Evolutionary conservation across 2,797 vertebrate species (phyloP).

Genomic region (Percopsis omiscomaycus): DNA sequence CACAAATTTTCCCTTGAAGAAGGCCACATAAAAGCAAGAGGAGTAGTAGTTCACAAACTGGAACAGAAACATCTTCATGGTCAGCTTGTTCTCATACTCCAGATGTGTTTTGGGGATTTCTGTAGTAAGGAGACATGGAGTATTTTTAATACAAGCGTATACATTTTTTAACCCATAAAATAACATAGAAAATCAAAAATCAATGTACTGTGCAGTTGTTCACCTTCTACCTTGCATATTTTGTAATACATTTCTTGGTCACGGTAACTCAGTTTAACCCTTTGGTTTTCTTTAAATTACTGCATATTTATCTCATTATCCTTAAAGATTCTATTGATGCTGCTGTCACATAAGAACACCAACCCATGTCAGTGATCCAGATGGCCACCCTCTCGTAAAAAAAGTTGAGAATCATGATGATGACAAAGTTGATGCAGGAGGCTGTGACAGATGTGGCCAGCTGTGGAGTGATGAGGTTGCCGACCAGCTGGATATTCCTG

Average conservation of each 20-base stretch:
- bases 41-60: conserved; percentile 99
- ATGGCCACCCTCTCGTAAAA: conserved; percentile 92
- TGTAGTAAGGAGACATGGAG: conserved; percentile 52
- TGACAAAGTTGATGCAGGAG: conserved; percentile 93
- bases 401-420: conserved; percentile 97
- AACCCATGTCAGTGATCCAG: conserved; percentile 98
- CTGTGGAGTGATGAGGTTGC: conserved; percentile 88
- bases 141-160: background rate
- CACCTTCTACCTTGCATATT: background rate
- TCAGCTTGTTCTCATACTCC: conserved; percentile 95
- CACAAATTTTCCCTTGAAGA: conserved; percentile 97
- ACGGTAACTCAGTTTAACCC: too few relatives aligned
- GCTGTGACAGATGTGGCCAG: conserved; percentile 91
- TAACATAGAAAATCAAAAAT: background rate
- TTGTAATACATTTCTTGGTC: background rate
- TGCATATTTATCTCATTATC: too few relatives aligned
- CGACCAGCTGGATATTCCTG: conserved; percentile 81
- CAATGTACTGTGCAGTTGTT: background rate
- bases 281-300: too few relatives aligned
- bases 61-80: conserved; percentile 98
- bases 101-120: conserved; percentile 96
- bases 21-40: conserved; percentile 96
- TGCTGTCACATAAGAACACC: conserved; percentile 11
- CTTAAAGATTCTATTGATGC: background rate
- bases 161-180: background rate